A percentile compares a stretch with the other conserved stretches of the same genome.
Conservation (phyloP, 1,140 invertebrate species). For the Branchinecta lindahli region DNA sequence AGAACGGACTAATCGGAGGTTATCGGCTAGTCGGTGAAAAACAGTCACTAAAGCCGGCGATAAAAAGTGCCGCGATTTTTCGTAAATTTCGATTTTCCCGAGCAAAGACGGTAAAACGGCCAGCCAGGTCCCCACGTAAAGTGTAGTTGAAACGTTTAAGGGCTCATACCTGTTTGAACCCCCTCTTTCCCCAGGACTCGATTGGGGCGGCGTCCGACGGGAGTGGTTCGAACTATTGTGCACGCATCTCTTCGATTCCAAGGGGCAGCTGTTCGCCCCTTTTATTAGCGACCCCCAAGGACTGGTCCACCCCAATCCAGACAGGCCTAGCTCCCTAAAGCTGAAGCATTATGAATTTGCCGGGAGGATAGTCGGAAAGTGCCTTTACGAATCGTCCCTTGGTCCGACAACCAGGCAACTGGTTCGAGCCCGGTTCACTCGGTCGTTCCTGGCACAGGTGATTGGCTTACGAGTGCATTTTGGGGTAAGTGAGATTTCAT, state of each 20-base stretch:
- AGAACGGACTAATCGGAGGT: too few relatives aligned
- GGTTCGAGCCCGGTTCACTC: constrained; percentile 71
- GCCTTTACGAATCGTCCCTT: constrained; percentile 75
- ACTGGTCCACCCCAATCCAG: constrained; percentile 68
- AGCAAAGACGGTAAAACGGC: too few relatives aligned
- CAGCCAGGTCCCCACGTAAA: too few relatives aligned
- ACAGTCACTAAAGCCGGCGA: too few relatives aligned
- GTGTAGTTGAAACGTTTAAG: too few relatives aligned
- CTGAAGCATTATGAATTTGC: constrained; percentile 84
- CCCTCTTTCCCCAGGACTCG: constrained; percentile 46
- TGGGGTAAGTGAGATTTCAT: constrained; percentile 39
- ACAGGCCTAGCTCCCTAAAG: constrained; percentile 52
- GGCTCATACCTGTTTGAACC: background rate
- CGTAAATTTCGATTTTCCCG: too few relatives aligned
- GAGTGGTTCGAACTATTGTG: constrained; percentile 89
- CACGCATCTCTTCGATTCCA: constrained; percentile 65
- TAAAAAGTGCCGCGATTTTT: too few relatives aligned
- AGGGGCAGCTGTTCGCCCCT: constrained; percentile 26
- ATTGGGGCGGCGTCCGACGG: constrained; percentile 78
- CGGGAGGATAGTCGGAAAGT: constrained; percentile 83
- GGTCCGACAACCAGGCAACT: constrained; percentile 72
- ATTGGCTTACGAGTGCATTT: constrained; percentile 84
- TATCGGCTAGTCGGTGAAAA: too few relatives aligned
- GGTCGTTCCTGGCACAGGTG: constrained; percentile 85
- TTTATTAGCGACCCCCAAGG: constrained; percentile 42